These are phyloP conservation scores for Silvanus unidentatus DNA, from an alignment of 2,888 invertebrate species.

Conservation along the genomic window DNA sequence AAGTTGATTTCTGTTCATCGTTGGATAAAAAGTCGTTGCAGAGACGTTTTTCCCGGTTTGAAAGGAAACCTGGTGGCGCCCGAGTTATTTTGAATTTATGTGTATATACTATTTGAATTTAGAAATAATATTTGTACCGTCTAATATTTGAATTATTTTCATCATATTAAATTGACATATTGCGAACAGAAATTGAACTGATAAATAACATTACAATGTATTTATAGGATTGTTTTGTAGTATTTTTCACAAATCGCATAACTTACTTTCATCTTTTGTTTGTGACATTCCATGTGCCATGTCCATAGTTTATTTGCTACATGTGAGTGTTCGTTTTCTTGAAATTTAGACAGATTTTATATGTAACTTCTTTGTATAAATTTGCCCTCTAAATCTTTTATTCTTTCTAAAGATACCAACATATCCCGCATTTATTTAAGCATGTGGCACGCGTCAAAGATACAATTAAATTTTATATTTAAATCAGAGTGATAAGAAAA, in stretches of 20 bases:
- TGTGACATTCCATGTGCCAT: conserved; percentile 16
- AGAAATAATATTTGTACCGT: too few species aligned
- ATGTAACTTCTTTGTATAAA: conserved; percentile 4
- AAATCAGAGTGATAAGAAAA: conserved; percentile 5
- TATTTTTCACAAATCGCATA: neutral
- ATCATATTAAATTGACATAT: too few species aligned
- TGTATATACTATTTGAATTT: too few species aligned
- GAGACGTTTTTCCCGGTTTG: too few species aligned
- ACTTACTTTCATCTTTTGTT: conserved; percentile 19
- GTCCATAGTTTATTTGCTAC: conserved; percentile 14
- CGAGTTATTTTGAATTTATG: too few species aligned
- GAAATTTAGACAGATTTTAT: conserved; percentile 10
- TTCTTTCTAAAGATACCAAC: conserved; percentile 4
- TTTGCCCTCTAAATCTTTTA: conserved; percentile 7
- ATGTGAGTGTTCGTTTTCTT: conserved; percentile 10
- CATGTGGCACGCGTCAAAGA: conserved; percentile 13
- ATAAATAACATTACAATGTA: too few species aligned
- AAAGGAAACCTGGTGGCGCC: too few species aligned
- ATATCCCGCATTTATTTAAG: conserved; percentile 9
- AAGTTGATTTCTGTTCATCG: too few species aligned
- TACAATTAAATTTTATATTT: conserved; percentile 7
- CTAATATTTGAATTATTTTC: too few species aligned
- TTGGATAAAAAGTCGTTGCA: too few species aligned
- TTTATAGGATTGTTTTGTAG: too few species aligned
- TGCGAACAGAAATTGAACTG: too few species aligned